Evolutionary conservation across 2,113 vertebrate genomes (phyloP).

Genomic region (Ammodytes dubius): DNA sequence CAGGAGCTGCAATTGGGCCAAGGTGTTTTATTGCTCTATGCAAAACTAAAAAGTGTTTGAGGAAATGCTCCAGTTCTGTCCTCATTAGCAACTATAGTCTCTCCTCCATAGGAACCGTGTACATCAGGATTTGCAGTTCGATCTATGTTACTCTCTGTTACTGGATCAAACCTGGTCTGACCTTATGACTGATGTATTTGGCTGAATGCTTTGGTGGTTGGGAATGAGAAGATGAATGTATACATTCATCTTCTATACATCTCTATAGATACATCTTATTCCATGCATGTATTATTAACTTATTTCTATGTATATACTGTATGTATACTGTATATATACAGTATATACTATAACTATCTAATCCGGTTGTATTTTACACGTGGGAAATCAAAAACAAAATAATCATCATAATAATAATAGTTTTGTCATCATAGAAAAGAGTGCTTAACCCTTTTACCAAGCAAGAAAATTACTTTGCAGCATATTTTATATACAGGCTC

Average conservation of each 20-base stretch:
- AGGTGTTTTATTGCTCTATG: background rate
- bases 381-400: background rate
- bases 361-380: background rate
- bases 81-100: background rate
- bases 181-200: background rate
- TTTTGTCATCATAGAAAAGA: background rate
- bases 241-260: too few relatives aligned
- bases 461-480: background rate
- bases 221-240: background rate
- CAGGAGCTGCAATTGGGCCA: slow-evolving; percentile 28
- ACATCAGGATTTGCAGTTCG: background rate
- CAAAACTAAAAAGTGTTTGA: slow-evolving; percentile 6
- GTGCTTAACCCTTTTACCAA: background rate
- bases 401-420: background rate
- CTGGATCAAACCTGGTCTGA: background rate
- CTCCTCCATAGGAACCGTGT: background rate
- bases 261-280: too few relatives aligned
- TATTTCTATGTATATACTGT: background rate
- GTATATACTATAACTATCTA: background rate
- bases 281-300: background rate
- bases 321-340: too few relatives aligned
- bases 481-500: background rate
- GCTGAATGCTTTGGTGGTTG: background rate
- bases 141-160: background rate
- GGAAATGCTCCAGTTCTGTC: background rate